These are phyloP conservation scores for Amitus sp. DNA, from an alignment of 2,888 invertebrate species.

Conservation along the genomic window DNA sequence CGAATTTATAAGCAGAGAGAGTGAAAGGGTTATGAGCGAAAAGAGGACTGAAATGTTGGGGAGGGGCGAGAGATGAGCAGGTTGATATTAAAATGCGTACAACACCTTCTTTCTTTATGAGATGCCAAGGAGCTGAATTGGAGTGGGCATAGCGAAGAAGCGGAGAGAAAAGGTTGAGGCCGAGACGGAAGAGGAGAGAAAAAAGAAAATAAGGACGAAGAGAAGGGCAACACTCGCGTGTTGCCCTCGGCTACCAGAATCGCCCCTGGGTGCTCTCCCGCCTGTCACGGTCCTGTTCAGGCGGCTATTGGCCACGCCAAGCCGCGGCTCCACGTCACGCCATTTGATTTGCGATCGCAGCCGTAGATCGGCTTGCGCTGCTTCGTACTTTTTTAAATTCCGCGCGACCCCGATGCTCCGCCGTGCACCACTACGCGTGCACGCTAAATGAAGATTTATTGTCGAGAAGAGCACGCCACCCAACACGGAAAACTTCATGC, in stretches of 20 bases:
- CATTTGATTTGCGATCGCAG: conserved; percentile 48
- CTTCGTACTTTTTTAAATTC: conserved; percentile 44
- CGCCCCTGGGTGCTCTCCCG: conserved; percentile 50
- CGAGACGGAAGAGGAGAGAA: conserved; percentile 13
- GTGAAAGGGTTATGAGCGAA: too few relatives aligned
- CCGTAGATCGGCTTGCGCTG: conserved; percentile 24
- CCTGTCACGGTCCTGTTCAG: conserved; percentile 51
- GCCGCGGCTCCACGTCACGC: conserved; percentile 18
- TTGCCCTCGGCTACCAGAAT: conserved; percentile 52
- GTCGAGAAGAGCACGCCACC: conserved; percentile 49
- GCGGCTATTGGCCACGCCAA: conserved; percentile 43
- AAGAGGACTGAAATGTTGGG: background rate
- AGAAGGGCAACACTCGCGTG: conserved; percentile 46
- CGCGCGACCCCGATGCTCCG: conserved; percentile 40
- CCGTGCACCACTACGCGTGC: conserved; percentile 24
- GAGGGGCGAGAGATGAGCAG: conserved; percentile 5
- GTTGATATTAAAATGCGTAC: conserved; percentile 17
- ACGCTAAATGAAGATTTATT: conserved; percentile 58
- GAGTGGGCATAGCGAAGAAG: conserved; percentile 34
- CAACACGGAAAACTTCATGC: conserved; percentile 6
- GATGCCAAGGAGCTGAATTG: conserved; percentile 17
- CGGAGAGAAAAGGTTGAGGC: too few relatives aligned
- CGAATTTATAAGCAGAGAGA: too few relatives aligned
- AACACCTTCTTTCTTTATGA: conserved; percentile 30
- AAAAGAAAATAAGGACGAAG: conserved; percentile 8